Evolutionary conservation across 2,888 invertebrate species (phyloP).

Genomic region (Mesoligia furuncula): DNA sequence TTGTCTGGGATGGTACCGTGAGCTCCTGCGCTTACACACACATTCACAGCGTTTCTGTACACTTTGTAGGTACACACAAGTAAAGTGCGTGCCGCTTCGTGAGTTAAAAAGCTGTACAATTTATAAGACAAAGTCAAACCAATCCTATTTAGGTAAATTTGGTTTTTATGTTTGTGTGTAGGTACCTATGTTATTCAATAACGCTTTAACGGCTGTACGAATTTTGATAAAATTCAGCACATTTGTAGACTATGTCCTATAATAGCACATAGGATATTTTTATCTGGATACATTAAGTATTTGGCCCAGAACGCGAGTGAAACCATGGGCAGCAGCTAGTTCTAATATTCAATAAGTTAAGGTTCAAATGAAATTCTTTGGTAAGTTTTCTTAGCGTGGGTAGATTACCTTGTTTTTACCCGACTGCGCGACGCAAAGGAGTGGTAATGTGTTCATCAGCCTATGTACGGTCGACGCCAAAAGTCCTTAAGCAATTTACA

Average conservation of each 20-base stretch:
- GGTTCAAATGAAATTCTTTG: not conserved
- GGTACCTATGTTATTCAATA: not conserved
- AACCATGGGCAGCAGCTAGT: not conserved
- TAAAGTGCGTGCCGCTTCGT: too few species aligned
- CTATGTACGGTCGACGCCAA: too few species aligned
- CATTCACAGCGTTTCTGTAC: too few species aligned
- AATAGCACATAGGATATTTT: not conserved
- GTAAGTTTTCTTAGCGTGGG: not conserved
- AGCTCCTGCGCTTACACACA: too few species aligned
- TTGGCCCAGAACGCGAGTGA: not conserved
- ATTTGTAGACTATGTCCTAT: not conserved
- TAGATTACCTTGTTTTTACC: not conserved
- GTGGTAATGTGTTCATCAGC: too few species aligned
- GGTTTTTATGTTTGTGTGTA: not conserved
- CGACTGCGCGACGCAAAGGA: too few species aligned
- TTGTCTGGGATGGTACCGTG: not conserved
- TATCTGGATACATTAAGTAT: not conserved
- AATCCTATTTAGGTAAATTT: not conserved
- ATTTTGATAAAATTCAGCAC: not conserved
- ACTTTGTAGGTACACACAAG: too few species aligned
- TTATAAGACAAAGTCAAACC: conserved; percentile 8
- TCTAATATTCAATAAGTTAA: not conserved
- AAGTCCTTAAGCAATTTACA: too few species aligned
- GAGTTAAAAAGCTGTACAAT: not conserved
- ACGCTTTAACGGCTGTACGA: not conserved